Conservation (phyloP, 2,797 vertebrate genomes). For the Diglossa cyanea region DNA sequence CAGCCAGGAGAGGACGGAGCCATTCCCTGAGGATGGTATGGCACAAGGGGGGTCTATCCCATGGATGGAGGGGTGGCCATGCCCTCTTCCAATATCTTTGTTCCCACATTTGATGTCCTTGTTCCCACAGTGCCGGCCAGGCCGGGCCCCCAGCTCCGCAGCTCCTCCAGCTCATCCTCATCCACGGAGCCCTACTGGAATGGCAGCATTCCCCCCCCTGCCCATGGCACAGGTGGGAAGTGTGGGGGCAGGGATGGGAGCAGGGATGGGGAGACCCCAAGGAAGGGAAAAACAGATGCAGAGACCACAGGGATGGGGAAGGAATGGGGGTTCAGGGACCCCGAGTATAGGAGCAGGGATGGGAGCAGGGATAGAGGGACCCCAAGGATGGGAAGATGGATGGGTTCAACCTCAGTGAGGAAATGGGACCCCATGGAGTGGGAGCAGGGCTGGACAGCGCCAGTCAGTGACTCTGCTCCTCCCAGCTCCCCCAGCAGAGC, state of each 20-base stretch:
- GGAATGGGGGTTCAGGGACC: background rate
- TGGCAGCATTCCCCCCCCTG: background rate
- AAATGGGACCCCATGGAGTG: fast-evolving
- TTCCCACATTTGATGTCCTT: background rate
- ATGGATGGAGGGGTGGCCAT: background rate
- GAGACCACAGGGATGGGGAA: background rate
- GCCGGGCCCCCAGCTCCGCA: background rate
- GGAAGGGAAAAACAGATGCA: background rate
- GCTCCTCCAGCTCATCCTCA: slow-evolving; percentile 44
- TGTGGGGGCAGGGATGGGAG: background rate
- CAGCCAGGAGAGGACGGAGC: background rate
- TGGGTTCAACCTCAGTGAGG: background rate
- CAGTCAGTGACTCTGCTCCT: background rate
- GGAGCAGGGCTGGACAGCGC: background rate
- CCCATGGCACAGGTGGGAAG: background rate
- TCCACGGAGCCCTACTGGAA: slow-evolving; percentile 37
- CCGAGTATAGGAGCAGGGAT: background rate
- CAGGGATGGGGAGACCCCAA: no score
- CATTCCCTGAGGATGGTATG: background rate
- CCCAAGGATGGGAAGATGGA: no score
- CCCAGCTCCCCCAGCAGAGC: background rate
- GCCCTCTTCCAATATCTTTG: background rate
- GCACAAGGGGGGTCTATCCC: fast-evolving
- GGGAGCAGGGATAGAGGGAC: background rate
- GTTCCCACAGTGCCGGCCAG: background rate